These are phyloP conservation scores for Helleia helle DNA, from an alignment of 2,888 invertebrate genomes.

Conservation along the genomic window DNA sequence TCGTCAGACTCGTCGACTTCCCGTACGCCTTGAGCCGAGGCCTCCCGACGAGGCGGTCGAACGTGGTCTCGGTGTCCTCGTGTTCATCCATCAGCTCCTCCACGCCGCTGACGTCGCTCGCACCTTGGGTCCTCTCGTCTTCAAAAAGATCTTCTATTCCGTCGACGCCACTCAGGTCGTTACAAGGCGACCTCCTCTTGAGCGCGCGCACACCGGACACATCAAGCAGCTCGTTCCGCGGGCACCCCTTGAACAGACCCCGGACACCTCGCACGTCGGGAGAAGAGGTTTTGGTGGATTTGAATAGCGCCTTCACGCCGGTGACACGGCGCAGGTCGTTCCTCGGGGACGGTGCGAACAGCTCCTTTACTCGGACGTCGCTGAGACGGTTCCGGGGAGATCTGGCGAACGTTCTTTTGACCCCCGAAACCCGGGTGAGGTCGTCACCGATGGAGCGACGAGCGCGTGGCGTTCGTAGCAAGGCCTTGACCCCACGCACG, in stretches of 20 bases:
- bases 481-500: slow-evolving; percentile 33
- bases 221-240: slow-evolving; percentile 41
- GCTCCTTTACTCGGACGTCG: slow-evolving; percentile 45
- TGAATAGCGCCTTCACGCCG: slow-evolving; percentile 34
- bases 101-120: slow-evolving; percentile 46
- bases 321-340: slow-evolving; percentile 37
- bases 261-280: slow-evolving; percentile 49
- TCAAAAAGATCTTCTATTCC: slow-evolving; percentile 40
- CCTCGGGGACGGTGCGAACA: slow-evolving; percentile 36
- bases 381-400: slow-evolving; percentile 44
- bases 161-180: slow-evolving; percentile 43
- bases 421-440: slow-evolving; percentile 45
- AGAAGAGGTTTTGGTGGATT: slow-evolving; percentile 30
- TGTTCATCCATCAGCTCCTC: slow-evolving; percentile 43
- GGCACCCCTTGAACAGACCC: slow-evolving; percentile 35
- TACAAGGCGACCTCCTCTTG: slow-evolving; percentile 32
- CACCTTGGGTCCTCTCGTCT: slow-evolving; percentile 10
- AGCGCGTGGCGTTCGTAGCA: slow-evolving; percentile 35
- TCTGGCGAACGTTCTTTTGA: slow-evolving; percentile 44
- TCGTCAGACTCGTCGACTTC: slow-evolving; percentile 41
- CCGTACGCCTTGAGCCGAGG: slow-evolving; percentile 38
- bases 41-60: slow-evolving; percentile 41
- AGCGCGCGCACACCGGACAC: slow-evolving; percentile 47
- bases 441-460: slow-evolving; percentile 46
- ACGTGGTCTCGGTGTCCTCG: slow-evolving; percentile 28